Evolutionary conservation across 1,140 invertebrate species (phyloP).

Genomic region (Bicyclus anynana): DNA sequence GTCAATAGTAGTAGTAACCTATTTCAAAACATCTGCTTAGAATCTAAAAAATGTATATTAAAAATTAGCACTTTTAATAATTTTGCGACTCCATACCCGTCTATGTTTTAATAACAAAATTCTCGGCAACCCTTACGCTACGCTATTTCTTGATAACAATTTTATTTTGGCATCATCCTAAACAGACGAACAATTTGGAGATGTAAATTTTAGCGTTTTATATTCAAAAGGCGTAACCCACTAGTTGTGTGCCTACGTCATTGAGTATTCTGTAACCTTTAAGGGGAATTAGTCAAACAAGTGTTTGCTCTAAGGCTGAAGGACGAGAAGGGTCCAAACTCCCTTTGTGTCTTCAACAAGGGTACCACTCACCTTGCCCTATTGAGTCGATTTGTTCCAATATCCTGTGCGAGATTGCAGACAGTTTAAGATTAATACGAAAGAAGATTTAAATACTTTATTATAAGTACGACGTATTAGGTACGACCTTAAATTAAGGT

Average conservation of each 20-base stretch:
- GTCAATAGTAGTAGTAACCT: too few relatives aligned
- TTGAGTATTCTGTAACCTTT: not conserved
- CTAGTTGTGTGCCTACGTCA: too few relatives aligned
- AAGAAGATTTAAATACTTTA: not conserved
- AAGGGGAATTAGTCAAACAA: slow-evolving; percentile 19
- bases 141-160: slow-evolving; percentile 17
- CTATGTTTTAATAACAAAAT: not conserved
- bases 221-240: too few relatives aligned
- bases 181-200: slow-evolving; percentile 13
- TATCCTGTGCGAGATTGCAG: not conserved
- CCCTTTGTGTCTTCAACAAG: slow-evolving; percentile 33
- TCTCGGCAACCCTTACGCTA: not conserved
- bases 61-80: too few relatives aligned
- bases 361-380: slow-evolving; percentile 31
- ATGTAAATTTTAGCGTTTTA: not conserved
- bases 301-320: slow-evolving; percentile 42
- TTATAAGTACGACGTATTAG: too few relatives aligned
- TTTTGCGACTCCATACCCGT: too few relatives aligned
- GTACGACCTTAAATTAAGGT: not conserved
- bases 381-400: slow-evolving; percentile 42
- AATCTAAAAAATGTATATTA: too few relatives aligned
- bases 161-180: slow-evolving; percentile 50
- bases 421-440: too few relatives aligned
- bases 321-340: slow-evolving; percentile 35
- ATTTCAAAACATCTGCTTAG: too few relatives aligned